Evolutionary conservation across 2,113 vertebrate genomes (phyloP).

Genomic region (Noctilio leporinus): DNA sequence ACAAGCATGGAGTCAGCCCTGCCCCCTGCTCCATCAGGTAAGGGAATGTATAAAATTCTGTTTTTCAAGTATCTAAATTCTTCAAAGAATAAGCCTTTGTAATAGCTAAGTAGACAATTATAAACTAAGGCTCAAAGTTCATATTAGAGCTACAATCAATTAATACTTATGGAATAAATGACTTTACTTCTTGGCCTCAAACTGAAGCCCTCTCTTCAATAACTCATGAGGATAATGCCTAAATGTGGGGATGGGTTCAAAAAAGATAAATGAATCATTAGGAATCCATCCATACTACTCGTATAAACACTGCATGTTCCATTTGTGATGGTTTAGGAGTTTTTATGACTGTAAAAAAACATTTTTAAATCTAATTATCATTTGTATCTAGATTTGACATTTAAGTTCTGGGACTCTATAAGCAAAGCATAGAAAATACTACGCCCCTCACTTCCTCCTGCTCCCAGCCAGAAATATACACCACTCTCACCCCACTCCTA

Average conservation of each 20-base stretch:
- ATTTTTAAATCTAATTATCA: conserved; percentile 35
- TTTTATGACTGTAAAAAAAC: conserved; percentile 14
- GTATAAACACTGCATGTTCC: background rate
- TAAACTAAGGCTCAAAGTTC: background rate
- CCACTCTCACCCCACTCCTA: background rate
- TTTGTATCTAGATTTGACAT: background rate
- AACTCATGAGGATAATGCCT: background rate
- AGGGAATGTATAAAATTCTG: background rate
- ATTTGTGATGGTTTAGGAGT: background rate
- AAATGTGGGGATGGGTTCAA: background rate
- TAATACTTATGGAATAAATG: conserved; percentile 17
- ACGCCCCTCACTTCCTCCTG: background rate
- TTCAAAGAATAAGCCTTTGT: background rate
- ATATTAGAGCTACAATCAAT: background rate
- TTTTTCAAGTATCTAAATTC: background rate
- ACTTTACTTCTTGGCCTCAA: background rate
- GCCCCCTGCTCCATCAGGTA: background rate
- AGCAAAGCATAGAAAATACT: background rate
- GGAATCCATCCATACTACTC: background rate
- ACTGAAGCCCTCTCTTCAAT: background rate
- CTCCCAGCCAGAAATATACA: background rate
- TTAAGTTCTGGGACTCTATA: background rate
- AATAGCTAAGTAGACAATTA: background rate
- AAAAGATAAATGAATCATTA: conserved; percentile 1
- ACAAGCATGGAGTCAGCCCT: background rate